phyloP scores from a whole-genome alignment of 2,113 vertebrate species.

The Xiphorhynchus elegans region DNA sequence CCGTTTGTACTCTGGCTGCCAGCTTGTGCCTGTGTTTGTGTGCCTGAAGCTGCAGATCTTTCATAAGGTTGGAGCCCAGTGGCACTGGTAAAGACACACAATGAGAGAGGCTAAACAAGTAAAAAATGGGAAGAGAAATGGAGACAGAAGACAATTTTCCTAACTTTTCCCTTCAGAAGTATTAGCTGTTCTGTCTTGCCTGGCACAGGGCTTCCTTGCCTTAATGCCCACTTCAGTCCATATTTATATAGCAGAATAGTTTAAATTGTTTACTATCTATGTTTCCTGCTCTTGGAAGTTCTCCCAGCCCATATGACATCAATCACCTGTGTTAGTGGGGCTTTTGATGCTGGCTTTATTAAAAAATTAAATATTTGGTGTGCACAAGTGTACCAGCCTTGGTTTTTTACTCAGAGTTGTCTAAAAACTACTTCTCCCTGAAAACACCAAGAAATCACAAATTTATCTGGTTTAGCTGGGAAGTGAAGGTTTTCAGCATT shows the following conservation, averaged over 20 bases:
- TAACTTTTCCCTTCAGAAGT: not conserved
- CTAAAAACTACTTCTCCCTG: not conserved
- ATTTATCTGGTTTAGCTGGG: not conserved
- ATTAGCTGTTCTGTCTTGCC: not conserved
- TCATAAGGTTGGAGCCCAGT: not conserved
- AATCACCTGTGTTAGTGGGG: not conserved
- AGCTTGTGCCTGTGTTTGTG: not conserved
- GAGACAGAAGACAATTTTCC: not conserved
- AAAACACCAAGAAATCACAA: not conserved
- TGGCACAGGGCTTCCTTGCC: not conserved
- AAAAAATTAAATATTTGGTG: not conserved
- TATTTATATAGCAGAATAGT: not conserved
- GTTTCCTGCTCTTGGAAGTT: not conserved
- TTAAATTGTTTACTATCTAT: not conserved
- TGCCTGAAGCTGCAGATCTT: not conserved
- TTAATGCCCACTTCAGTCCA: not conserved
- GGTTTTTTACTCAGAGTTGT: not conserved
- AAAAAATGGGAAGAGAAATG: not conserved
- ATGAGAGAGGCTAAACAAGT: not conserved
- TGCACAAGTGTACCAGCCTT: not conserved
- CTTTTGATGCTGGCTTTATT: not conserved
- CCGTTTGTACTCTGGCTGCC: rapidly evolving
- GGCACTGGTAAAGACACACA: not conserved
- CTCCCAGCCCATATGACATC: not conserved
- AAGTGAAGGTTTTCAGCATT: not conserved